Base-by-base conservation (phyloP, 2,888 invertebrate species). In the Agriotes lineatus region DNA sequence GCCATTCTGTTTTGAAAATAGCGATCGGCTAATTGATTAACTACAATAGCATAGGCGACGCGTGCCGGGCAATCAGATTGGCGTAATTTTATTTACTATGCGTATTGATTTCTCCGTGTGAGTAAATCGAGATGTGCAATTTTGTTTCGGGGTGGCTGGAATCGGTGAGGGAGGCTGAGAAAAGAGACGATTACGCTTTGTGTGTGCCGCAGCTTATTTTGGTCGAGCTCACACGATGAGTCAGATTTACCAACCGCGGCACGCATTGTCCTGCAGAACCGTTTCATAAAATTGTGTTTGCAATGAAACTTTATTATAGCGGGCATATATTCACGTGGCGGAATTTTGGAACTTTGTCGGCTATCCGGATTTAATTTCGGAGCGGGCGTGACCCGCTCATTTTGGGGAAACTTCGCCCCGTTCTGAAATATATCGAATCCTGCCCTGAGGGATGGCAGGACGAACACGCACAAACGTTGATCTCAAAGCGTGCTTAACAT, bases 171-270 rank as follows among this genome's bases (percentile, higher is more conserved):
- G 69, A 60, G 64, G 57, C 52, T 62, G 61, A 67, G 67, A 67
- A 62, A 67, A 62, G 63, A 67, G 60, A 60, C 64, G 64, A 63
- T 69, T 69, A 69, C 57, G 64, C 69, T 69, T 69, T 69, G 64
- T 65, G 64, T 64, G 60, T 60, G 60, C 69, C 69, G 64, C 69
- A 65, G 69, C 64, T 69, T 69, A 69, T 69, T 69, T 69, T 69
- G 69, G 69, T 65, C 60, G 63, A 69, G 60, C 64, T 58, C 64
- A 69, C 69, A 69, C 60, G 69, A 69, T 69, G 69, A 69, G 54
- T 69, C 69, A 69, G 69, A 63, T 68, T 65, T 64, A 52, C 59
- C 52, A 48, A 60, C 48, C 61, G 14, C 61, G 20, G n/a, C 37
- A 33, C 14, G 22, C 44, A 60, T 61, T 61, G 67, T 60, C 19